These are phyloP conservation scores for Takifugu bimaculatus DNA, from an alignment of 2,113 vertebrate species.

Conservation along the genomic window DNA sequence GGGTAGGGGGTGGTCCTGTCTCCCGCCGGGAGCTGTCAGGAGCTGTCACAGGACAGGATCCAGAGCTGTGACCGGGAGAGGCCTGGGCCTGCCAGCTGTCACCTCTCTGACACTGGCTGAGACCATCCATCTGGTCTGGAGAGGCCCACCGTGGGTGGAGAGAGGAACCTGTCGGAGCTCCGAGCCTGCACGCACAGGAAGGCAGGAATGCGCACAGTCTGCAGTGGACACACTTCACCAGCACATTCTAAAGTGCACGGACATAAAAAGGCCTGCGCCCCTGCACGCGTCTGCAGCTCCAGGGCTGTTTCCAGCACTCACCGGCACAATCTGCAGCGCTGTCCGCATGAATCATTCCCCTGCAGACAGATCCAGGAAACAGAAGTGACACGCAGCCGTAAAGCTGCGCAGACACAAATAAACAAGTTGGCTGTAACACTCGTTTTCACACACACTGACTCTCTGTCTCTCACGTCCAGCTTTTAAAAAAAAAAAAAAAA, in stretches of 20 bases:
- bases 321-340: constrained; percentile 38
- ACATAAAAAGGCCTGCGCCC: constrained; percentile 6
- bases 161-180: constrained; percentile 49
- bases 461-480: constrained; percentile 20
- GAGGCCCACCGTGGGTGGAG: constrained; percentile 62
- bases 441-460: constrained; percentile 32
- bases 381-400: constrained; percentile 52
- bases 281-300: constrained; percentile 1
- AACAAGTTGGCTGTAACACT: constrained; percentile 42
- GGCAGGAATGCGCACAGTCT: constrained; percentile 33
- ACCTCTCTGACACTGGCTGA: constrained; percentile 70
- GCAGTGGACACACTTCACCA: constrained; percentile 21
- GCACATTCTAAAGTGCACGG: neutral
- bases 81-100: constrained; percentile 69
- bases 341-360: constrained; percentile 56
- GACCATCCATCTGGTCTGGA: constrained; percentile 71
- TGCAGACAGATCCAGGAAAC: constrained; percentile 42
- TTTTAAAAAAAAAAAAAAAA: neutral
- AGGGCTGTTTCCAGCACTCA: constrained; percentile 44
- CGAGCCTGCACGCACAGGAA: constrained; percentile 34
- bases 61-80: constrained; percentile 62
- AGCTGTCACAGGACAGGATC: constrained; percentile 68
- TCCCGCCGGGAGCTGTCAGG: constrained; percentile 65
- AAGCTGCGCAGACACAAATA: constrained; percentile 55
- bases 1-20: constrained; percentile 42